Conservation (phyloP, 1,140 invertebrate genomes). For the Mylabris phalerata region DNA sequence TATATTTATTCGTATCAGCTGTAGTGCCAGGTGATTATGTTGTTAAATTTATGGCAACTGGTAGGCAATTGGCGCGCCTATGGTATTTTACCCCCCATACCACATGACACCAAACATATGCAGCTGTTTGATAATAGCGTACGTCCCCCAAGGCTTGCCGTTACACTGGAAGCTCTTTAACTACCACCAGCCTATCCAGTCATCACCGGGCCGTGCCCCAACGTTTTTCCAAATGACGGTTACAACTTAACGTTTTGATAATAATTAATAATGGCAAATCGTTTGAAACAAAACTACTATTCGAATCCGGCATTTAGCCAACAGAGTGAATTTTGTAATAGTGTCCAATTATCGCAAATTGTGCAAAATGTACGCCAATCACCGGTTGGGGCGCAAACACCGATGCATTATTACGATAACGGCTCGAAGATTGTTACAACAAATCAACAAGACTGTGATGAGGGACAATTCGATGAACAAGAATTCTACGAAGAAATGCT, state of each 20-base stretch:
- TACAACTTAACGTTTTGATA: conserved; percentile 3
- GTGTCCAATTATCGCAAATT: conserved; percentile 35
- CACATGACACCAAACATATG: conserved; percentile 38
- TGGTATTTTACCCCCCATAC: conserved; percentile 37
- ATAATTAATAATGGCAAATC: conserved; percentile 20
- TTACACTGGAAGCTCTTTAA: conserved; percentile 28
- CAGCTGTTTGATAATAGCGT: conserved; percentile 30
- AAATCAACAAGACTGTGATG: conserved; percentile 24
- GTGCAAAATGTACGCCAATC: conserved; percentile 37
- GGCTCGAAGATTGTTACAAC: conserved; percentile 5
- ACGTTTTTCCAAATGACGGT: conserved; percentile 19
- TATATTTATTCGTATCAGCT: no score
- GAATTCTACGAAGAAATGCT: conserved; percentile 42
- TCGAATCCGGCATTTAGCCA: conserved; percentile 70
- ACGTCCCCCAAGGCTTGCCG: conserved; percentile 27
- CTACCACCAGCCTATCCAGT: conserved; percentile 35
- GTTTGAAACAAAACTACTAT: conserved; percentile 45
- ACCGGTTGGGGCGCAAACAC: conserved; percentile 36
- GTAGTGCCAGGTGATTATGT: no score
- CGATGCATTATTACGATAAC: conserved; percentile 16
- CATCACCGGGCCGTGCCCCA: conserved; percentile 19
- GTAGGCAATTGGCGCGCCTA: conserved; percentile 22
- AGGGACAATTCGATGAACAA: conserved; percentile 34
- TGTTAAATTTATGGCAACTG: no score
- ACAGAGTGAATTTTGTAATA: conserved; percentile 59